Evolutionary conservation across 2,888 invertebrate genomes (phyloP).

Genomic region (Volucella inanis): DNA sequence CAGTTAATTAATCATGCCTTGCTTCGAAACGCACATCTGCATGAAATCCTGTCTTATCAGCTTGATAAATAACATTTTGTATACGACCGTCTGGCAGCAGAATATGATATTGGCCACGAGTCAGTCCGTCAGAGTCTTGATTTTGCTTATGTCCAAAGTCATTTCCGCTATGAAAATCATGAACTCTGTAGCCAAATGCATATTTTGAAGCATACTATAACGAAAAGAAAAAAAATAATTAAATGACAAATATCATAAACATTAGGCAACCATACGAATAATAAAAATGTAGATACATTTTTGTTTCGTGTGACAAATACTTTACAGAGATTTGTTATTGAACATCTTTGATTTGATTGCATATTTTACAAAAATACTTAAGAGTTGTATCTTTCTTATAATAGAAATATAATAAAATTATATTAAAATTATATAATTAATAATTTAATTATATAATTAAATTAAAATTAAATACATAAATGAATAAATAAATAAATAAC

Average conservation of each 20-base stretch:
- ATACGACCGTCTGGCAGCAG: slow-evolving; percentile 90
- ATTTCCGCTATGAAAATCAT: slow-evolving; percentile 88
- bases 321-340: too few relatives aligned
- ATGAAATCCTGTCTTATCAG: slow-evolving; percentile 90
- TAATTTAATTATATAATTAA: too few relatives aligned
- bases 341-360: too few relatives aligned
- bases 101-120: slow-evolving; percentile 90
- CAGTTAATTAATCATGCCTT: slow-evolving; percentile 11
- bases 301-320: too few relatives aligned
- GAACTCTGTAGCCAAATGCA: slow-evolving; percentile 89
- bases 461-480: too few relatives aligned
- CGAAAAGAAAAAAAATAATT: slow-evolving; percentile 81
- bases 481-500: too few relatives aligned
- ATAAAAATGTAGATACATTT: neutral
- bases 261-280: neutral
- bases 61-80: slow-evolving; percentile 90
- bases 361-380: too few relatives aligned
- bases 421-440: too few relatives aligned
- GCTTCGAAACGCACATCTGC: slow-evolving; percentile 87
- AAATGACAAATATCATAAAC: neutral
- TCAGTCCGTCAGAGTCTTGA: slow-evolving; percentile 86
- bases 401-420: too few relatives aligned
- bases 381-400: too few relatives aligned
- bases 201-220: slow-evolving; percentile 86
- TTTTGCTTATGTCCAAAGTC: slow-evolving; percentile 91